Evolutionary conservation across 2,797 vertebrate genomes (phyloP).

Genomic region (Sebastes iracundus): DNA sequence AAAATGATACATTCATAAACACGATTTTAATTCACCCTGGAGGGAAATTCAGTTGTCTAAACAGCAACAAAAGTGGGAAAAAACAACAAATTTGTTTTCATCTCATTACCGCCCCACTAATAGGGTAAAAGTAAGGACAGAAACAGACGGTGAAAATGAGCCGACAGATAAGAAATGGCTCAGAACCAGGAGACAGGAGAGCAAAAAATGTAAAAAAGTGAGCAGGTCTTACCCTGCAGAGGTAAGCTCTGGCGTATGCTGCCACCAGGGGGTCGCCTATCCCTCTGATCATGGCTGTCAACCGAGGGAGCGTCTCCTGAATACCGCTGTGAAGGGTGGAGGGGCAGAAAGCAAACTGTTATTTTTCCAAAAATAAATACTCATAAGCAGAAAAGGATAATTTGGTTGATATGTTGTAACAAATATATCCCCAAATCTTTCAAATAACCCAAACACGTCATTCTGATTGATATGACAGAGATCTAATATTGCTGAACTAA

Average conservation of each 20-base stretch:
- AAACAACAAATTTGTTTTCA: not conserved
- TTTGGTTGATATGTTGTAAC: not conserved
- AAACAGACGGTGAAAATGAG: not conserved
- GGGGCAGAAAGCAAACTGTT: not conserved
- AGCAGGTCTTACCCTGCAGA: constrained; percentile 90
- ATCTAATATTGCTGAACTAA: not conserved
- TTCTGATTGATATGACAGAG: not conserved
- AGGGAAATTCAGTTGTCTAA: not conserved
- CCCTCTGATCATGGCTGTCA: constrained; percentile 94
- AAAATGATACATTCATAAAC: not conserved
- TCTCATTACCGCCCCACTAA: not conserved
- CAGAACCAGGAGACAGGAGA: not conserved
- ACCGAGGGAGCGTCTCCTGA: constrained; percentile 91
- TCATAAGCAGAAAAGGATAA: not conserved
- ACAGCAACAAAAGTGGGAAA: not conserved
- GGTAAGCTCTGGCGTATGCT: constrained; percentile 94
- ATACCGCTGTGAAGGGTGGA: constrained; percentile 85
- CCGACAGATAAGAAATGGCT: not conserved
- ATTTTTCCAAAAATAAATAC: no score
- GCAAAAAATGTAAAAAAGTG: not conserved
- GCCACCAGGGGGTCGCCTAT: constrained; percentile 96
- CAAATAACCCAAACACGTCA: not conserved
- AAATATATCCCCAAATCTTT: not conserved
- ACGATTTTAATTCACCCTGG: not conserved
- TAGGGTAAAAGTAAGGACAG: not conserved